Evolutionary conservation across 2,888 invertebrate species (phyloP), one percentile per base, ranked within the genome.

Genomic region (Pristionchus maxplancki): DNA sequence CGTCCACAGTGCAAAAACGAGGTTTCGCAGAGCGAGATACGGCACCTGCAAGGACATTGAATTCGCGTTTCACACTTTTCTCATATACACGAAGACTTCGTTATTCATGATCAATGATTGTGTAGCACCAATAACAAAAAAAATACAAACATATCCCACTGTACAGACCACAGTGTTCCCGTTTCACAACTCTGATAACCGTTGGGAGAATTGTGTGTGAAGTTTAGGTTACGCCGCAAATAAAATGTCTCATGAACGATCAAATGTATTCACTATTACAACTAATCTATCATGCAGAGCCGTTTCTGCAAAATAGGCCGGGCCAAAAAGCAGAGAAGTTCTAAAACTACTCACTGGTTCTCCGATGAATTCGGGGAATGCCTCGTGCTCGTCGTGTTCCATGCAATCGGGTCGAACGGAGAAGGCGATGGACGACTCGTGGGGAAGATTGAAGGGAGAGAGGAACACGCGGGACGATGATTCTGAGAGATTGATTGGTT

Each of bases 21-120:
- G 93, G 91, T 95, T 95, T 6, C 95, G 91, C 5, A 95, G 88
- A 17, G 95, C 95, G 58, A 95, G 93, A 91, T 95, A 95, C 89
- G 85, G 87, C 2, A 87, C 85, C 85, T 85, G 40, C 17, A 44
- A 85, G 13, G 37, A 44, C 20, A 9, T 53, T n/a, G 8, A 74
- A 40, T 40, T 40, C 20, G 24, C 11, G 71, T 44, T 44, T 48
- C 44, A 48, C 15, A 40, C 17, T 6, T 74, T 4, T 24, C 13
- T n/a, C 82, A 8, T 82, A 50, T 24, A 1, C 5, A 24, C n/a
- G n/a, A 1, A 6, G 11, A 62, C 24, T 3, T 2, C 28, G 28
- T 0, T n/a, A 1, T 62, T 62, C 62, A 62, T 50, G 11, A 24
- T 67, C 28, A 28, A 67, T 24, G 1, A 8, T n/a, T 67, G 13